Evolutionary conservation across 2,888 invertebrate genomes (phyloP).

Genomic region (Acanthopleura granulata): DNA sequence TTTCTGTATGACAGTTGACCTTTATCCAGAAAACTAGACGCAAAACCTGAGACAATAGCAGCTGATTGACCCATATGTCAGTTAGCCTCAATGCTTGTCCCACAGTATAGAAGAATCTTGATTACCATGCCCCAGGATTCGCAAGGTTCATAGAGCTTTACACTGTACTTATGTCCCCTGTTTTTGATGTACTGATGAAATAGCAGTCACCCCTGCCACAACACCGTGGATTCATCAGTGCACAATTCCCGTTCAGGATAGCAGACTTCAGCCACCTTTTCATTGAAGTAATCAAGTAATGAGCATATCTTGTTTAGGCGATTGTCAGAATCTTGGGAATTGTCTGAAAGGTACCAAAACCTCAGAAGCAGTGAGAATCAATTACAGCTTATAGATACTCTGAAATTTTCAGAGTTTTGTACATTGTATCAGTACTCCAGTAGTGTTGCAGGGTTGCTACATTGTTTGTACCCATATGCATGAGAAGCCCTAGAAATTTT

Average conservation of each 20-base stretch:
- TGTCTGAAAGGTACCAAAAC: conserved; percentile 22
- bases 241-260: conserved; percentile 22
- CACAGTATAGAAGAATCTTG: conserved; percentile 19
- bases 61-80: conserved; percentile 20
- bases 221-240: conserved; percentile 29
- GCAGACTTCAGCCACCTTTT: conserved; percentile 20
- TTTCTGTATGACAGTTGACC: conserved; percentile 23
- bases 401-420: conserved; percentile 3
- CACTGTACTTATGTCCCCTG: conserved; percentile 25
- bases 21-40: conserved; percentile 23
- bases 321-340: conserved; percentile 6
- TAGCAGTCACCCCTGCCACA: conserved; percentile 25
- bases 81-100: neutral
- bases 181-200: conserved; percentile 26
- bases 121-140: conserved; percentile 26
- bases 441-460: conserved; percentile 22
- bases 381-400: conserved; percentile 16
- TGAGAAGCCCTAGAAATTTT: conserved; percentile 19
- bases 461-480: conserved; percentile 23
- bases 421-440: conserved; percentile 17
- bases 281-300: conserved; percentile 25
- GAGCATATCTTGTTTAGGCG: conserved; percentile 22
- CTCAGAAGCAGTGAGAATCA: conserved; percentile 18
- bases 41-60: conserved; percentile 22
- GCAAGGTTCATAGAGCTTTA: conserved; percentile 27